Percentiles rank a stretch among this genome's conserved stretches.
Evolutionary conservation across 2,113 vertebrate genomes (phyloP).

Genomic region (Ophthalmolycus amberensis): DNA sequence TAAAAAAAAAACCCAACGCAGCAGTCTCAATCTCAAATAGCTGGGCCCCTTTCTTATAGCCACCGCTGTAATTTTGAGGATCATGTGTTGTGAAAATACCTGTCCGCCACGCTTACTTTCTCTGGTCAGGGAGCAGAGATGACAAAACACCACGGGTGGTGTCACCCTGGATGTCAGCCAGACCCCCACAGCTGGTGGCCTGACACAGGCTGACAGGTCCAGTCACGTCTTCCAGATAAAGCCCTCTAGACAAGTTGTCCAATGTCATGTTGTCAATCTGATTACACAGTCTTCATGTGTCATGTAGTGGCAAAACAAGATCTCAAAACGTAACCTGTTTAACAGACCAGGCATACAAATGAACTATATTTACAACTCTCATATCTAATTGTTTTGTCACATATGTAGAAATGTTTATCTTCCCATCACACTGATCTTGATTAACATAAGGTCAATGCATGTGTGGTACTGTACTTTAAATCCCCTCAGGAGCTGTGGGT

Average conservation of each 20-base stretch:
- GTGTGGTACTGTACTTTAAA: constrained; percentile 54
- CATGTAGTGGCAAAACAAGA: constrained; percentile 51
- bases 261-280: constrained; percentile 82
- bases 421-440: constrained; percentile 23
- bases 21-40: constrained; percentile 35
- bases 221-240: constrained; percentile 74
- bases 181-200: constrained; percentile 75
- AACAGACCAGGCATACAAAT: constrained; percentile 13
- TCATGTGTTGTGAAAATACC: constrained; percentile 75
- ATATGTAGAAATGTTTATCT: background rate
- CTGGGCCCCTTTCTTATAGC: constrained; percentile 22
- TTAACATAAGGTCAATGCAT: constrained; percentile 37
- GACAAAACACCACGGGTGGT: constrained; percentile 82
- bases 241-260: constrained; percentile 76
- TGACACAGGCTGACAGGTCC: constrained; percentile 80
- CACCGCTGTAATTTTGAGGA: constrained; percentile 57
- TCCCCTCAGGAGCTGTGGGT: constrained; percentile 29
- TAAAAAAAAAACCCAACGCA: background rate
- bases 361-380: background rate
- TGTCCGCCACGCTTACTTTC: constrained; percentile 69
- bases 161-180: constrained; percentile 77
- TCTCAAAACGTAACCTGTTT: constrained; percentile 41
- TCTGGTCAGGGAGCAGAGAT: constrained; percentile 59
- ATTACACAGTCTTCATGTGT: constrained; percentile 68
- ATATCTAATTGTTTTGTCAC: background rate